A percentile compares a stretch with the other conserved stretches of the same genome.
These are phyloP conservation scores for Watsonalla cultraria DNA, from an alignment of 2,888 invertebrate species.

Conservation along the genomic window DNA sequence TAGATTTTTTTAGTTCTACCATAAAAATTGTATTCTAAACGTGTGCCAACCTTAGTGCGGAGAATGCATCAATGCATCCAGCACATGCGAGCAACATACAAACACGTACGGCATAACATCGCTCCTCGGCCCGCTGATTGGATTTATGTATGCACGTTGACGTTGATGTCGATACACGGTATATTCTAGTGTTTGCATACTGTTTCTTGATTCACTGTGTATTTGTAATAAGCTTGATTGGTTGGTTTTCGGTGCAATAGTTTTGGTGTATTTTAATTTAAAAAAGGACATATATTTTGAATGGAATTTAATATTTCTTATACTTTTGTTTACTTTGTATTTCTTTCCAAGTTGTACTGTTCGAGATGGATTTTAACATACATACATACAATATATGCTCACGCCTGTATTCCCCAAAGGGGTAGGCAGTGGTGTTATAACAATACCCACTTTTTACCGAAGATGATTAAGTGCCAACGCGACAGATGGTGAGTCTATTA, in stretches of 20 bases:
- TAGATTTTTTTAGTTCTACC: too few species aligned
- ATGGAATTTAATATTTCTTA: too few species aligned
- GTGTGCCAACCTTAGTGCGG: constrained; percentile 41
- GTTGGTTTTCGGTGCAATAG: background rate
- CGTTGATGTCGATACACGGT: constrained; percentile 18
- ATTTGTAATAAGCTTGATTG: background rate
- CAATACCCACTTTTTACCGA: too few species aligned
- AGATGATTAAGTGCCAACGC: too few species aligned
- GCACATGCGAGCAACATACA: constrained; percentile 56
- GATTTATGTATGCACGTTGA: constrained; percentile 58
- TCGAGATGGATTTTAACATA: too few species aligned
- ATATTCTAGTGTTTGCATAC: background rate
- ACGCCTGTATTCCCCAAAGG: too few species aligned
- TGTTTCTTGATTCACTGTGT: constrained; percentile 1
- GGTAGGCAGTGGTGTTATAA: too few species aligned
- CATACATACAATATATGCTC: too few species aligned
- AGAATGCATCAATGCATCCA: constrained; percentile 61
- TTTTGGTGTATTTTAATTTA: background rate
- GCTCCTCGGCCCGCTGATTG: constrained; percentile 61
- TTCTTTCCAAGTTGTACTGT: too few species aligned
- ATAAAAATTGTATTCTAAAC: background rate
- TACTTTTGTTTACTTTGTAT: too few species aligned
- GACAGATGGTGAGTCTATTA: too few species aligned
- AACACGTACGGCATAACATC: constrained; percentile 37
- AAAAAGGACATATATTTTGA: background rate